Evolutionary conservation across 2,113 vertebrate genomes (phyloP).

Genomic region (Chroicocephalus ridibundus): DNA sequence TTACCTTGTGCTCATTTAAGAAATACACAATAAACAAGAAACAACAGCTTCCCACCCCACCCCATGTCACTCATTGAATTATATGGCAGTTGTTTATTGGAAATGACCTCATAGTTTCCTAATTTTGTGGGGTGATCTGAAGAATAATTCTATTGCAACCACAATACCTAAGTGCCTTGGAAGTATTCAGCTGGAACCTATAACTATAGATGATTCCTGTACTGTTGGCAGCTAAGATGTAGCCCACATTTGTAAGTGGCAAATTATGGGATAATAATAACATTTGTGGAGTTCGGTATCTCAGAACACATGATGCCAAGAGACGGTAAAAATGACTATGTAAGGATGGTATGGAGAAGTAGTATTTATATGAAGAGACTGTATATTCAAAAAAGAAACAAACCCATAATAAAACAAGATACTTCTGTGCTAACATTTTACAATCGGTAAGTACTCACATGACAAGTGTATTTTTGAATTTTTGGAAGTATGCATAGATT

Average conservation of each 20-base stretch:
- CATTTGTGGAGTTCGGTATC: not conserved
- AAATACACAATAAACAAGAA: not conserved
- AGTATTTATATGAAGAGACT: not conserved
- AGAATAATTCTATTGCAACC: not conserved
- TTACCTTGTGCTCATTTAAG: not conserved
- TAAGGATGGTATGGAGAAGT: not conserved
- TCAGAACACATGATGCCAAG: not conserved
- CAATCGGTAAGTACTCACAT: not conserved
- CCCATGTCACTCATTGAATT: not conserved
- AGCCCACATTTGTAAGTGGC: not conserved
- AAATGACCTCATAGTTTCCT: not conserved
- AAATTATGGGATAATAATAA: not conserved
- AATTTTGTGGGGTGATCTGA: slow-evolving; percentile 3
- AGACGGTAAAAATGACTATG: not conserved
- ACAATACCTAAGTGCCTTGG: not conserved
- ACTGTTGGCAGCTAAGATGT: not conserved
- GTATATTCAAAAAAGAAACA: not conserved
- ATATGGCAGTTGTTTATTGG: not conserved
- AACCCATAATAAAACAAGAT: not conserved
- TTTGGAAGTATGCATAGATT: not conserved
- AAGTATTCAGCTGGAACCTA: not conserved
- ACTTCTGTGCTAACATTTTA: not conserved
- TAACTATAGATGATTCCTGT: not conserved
- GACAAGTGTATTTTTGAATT: not conserved
- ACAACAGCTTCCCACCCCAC: not conserved